Evolutionary conservation across 2,888 invertebrate species (phyloP).

Genomic region (Drosophila engyochracea): DNA sequence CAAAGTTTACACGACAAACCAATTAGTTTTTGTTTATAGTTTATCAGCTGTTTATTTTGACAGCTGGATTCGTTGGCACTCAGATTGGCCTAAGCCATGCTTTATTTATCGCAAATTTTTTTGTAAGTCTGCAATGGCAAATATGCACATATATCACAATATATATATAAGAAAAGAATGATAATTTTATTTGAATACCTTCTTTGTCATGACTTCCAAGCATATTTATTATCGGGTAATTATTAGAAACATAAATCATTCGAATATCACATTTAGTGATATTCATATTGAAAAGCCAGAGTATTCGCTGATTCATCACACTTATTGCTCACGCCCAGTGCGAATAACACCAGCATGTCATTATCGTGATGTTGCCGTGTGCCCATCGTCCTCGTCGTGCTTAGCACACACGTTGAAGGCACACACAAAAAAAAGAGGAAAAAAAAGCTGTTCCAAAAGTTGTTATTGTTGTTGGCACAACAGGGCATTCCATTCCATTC

Average conservation of each 20-base stretch:
- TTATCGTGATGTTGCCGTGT: slow-evolving; percentile 53
- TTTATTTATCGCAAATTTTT: not conserved
- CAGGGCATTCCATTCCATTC: slow-evolving; percentile 58
- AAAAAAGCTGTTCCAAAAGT: slow-evolving; percentile 74
- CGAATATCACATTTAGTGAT: slow-evolving; percentile 11
- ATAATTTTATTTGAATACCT: not conserved
- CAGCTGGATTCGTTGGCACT: slow-evolving; percentile 28
- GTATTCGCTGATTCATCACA: slow-evolving; percentile 43
- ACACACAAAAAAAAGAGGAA: slow-evolving; percentile 47
- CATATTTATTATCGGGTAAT: not conserved
- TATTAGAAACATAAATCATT: slow-evolving; percentile 7
- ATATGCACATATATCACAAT: slow-evolving; percentile 6
- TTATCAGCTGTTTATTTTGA: slow-evolving; percentile 41
- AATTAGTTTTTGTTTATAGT: slow-evolving; percentile 26
- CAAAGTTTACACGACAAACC: slow-evolving; percentile 19
- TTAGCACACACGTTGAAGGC: slow-evolving; percentile 33
- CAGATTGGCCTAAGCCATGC: not conserved
- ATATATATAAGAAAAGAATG: slow-evolving; percentile 6
- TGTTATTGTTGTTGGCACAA: slow-evolving; percentile 40
- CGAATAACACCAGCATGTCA: slow-evolving; percentile 37
- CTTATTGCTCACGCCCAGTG: slow-evolving; percentile 44
- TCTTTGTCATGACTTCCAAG: not conserved
- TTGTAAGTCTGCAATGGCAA: not conserved
- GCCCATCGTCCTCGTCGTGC: slow-evolving; percentile 44
- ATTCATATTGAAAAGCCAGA: slow-evolving; percentile 21